Evolutionary conservation across 2,113 vertebrate species (phyloP).

Genomic region (Gavialis gangeticus): DNA sequence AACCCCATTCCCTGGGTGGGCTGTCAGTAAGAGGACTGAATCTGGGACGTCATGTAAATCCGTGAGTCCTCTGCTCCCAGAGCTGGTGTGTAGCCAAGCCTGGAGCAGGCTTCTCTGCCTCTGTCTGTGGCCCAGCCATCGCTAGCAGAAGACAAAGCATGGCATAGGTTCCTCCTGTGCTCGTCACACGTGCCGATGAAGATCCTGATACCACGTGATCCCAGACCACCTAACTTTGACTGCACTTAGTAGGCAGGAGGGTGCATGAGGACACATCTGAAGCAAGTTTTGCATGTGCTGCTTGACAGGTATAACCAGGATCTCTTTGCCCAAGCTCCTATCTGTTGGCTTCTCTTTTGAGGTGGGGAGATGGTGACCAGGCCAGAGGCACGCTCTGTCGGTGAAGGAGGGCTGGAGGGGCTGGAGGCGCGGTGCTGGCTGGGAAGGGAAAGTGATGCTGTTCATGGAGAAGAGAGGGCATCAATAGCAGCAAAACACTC

Average conservation of each 20-base stretch:
- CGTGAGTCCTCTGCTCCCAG: no score
- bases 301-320: conserved; percentile 10
- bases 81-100: no score
- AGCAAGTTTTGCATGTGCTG: neutral
- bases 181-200: conserved; percentile 20
- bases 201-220: neutral
- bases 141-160: neutral
- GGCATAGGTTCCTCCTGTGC: accelerated
- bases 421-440: no score
- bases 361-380: no score
- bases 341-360: neutral
- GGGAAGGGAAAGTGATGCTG: no score
- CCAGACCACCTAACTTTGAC: no score
- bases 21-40: no score
- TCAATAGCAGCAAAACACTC: no score
- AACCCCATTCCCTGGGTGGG: neutral
- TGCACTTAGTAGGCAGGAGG: accelerated
- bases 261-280: neutral
- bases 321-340: neutral
- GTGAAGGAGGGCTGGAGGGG: no score
- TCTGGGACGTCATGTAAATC: no score
- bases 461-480: no score
- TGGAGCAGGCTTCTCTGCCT: neutral
- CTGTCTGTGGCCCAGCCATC: neutral
- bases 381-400: no score